Evolutionary conservation across 2,888 invertebrate species (phyloP).

Genomic region (Halictus ligatus): DNA sequence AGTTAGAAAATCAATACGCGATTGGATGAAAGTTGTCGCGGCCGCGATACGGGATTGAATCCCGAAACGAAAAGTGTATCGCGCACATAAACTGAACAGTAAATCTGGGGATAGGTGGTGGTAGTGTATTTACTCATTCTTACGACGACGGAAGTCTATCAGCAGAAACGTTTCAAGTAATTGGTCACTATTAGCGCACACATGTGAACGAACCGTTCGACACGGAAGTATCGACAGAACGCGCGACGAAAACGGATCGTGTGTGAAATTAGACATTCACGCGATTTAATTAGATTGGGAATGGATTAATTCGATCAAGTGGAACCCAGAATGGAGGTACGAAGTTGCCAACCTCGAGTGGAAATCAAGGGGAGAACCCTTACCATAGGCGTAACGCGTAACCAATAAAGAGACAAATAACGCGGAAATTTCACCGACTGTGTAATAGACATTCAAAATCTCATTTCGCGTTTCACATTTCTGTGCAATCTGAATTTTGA

Average conservation of each 20-base stretch:
- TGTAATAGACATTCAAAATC: neutral
- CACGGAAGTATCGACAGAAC: slow-evolving; percentile 60
- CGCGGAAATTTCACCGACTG: slow-evolving; percentile 10
- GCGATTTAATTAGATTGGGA: slow-evolving; percentile 71
- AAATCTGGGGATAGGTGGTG: slow-evolving; percentile 3
- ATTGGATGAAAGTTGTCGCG: slow-evolving; percentile 13
- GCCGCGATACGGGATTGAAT: slow-evolving; percentile 11
- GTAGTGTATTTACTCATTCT: slow-evolving; percentile 33
- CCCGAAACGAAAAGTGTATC: slow-evolving; percentile 8
- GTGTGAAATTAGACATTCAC: slow-evolving; percentile 72
- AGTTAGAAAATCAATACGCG: neutral
- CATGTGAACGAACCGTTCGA: slow-evolving; percentile 41
- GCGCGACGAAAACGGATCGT: slow-evolving; percentile 63
- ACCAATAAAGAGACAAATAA: slow-evolving; percentile 23
- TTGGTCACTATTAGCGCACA: slow-evolving; percentile 62
- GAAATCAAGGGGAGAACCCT: slow-evolving; percentile 65
- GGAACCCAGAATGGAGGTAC: slow-evolving; percentile 58
- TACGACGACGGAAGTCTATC: slow-evolving; percentile 36
- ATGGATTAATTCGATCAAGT: slow-evolving; percentile 72
- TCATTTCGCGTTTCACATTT: neutral
- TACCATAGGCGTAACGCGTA: slow-evolving; percentile 61
- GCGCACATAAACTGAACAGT: slow-evolving; percentile 29
- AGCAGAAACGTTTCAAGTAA: slow-evolving; percentile 53
- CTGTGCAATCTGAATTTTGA: neutral
- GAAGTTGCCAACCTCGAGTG: slow-evolving; percentile 69